phyloP scores from a whole-genome alignment of 2,888 invertebrate genomes.

The Ditula angustiorana region DNA sequence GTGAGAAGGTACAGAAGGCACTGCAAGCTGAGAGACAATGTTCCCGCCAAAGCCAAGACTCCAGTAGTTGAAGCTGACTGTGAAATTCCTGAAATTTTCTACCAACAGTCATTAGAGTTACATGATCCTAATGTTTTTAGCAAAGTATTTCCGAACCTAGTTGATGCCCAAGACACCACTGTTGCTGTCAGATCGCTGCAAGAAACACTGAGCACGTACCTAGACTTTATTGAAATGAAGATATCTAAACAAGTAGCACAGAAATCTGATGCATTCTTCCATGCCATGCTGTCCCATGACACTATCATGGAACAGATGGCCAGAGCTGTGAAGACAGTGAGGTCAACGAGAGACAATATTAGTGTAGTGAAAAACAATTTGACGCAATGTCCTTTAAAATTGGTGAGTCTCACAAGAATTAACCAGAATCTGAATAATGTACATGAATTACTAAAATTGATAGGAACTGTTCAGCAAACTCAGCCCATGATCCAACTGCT shows the following conservation, averaged over 20 bases:
- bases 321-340: slow-evolving; percentile 91
- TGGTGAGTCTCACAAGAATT: slow-evolving; percentile 89
- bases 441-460: slow-evolving; percentile 92
- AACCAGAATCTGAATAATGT: slow-evolving; percentile 88
- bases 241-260: slow-evolving; percentile 97
- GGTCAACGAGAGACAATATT: slow-evolving; percentile 90
- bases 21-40: slow-evolving; percentile 81
- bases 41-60: slow-evolving; percentile 70
- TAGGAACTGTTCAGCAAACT: slow-evolving; percentile 98
- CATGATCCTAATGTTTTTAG: slow-evolving; percentile 93
- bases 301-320: slow-evolving; percentile 98
- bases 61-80: slow-evolving; percentile 83
- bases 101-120: slow-evolving; percentile 91
- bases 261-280: slow-evolving; percentile 98
- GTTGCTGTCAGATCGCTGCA: slow-evolving; percentile 90
- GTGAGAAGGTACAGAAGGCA: slow-evolving; percentile 88
- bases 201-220: slow-evolving; percentile 96
- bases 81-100: slow-evolving; percentile 94
- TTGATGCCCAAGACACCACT: slow-evolving; percentile 85
- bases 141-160: slow-evolving; percentile 91
- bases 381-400: slow-evolving; percentile 91
- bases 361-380: slow-evolving; percentile 91
- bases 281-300: slow-evolving; percentile 99
- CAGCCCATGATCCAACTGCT: slow-evolving; percentile 98
- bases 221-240: slow-evolving; percentile 97